Conservation (phyloP, 2,797 vertebrate species). For the Typhlichthys subterraneus region DNA sequence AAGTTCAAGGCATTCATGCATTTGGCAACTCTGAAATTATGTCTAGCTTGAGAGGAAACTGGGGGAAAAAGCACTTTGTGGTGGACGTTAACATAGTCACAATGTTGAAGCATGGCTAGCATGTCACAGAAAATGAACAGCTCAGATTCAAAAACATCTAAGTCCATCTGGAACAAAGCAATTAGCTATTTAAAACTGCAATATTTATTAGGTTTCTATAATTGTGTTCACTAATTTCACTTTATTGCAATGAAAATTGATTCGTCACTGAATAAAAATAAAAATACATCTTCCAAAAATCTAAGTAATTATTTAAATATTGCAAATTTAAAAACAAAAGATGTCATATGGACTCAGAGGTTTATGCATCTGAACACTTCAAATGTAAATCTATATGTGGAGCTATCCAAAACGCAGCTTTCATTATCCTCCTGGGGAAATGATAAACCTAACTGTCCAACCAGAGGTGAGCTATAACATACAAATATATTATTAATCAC, state of each 20-base stretch:
- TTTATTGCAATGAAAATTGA: no score
- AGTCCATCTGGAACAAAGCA: no score
- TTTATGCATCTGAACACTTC: no score
- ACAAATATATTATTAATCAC: slow-evolving; percentile 69
- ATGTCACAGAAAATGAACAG: slow-evolving; percentile 37
- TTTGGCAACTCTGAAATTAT: slow-evolving; percentile 85
- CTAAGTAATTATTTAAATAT: no score
- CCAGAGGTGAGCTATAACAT: slow-evolving; percentile 41
- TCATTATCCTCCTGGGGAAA: slow-evolving; percentile 43
- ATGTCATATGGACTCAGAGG: no score
- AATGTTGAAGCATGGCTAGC: slow-evolving; percentile 64
- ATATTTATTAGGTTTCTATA: no score
- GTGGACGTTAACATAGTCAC: slow-evolving; percentile 69
- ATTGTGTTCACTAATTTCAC: no score
- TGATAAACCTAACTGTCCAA: slow-evolving; percentile 54
- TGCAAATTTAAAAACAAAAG: no score
- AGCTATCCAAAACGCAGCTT: slow-evolving; percentile 54
- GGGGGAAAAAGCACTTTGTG: slow-evolving; percentile 75
- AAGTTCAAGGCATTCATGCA: slow-evolving; percentile 89
- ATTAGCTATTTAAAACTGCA: no score
- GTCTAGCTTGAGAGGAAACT: slow-evolving; percentile 79
- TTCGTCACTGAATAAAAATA: no score
- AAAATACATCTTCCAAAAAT: no score
- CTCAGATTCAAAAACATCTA: no score
- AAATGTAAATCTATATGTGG: slow-evolving; percentile 30